Conservation (phyloP, 2,888 invertebrate species). For the Sesia apiformis region DNA sequence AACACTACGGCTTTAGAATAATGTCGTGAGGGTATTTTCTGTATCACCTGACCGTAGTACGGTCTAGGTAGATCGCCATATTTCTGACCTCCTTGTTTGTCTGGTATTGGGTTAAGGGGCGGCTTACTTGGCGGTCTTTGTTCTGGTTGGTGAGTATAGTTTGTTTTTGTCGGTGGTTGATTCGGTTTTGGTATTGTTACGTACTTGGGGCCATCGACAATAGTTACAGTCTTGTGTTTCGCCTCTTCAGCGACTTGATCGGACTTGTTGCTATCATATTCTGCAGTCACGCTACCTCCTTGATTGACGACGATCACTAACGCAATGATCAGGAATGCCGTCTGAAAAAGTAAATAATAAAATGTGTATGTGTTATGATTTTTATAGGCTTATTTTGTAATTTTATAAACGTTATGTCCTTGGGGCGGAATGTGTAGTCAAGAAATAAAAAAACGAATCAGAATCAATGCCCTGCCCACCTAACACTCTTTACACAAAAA, state of each 20-base stretch:
- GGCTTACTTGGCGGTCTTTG: slow-evolving; percentile 49
- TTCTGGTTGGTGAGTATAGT: slow-evolving; percentile 35
- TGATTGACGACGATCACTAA: slow-evolving; percentile 62
- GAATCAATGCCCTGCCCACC: too few relatives aligned
- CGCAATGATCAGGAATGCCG: slow-evolving; percentile 64
- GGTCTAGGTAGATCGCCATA: slow-evolving; percentile 31
- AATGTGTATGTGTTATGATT: too few relatives aligned
- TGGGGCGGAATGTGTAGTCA: too few relatives aligned
- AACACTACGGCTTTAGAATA: slow-evolving; percentile 35
- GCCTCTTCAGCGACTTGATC: slow-evolving; percentile 60
- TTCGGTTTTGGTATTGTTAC: slow-evolving; percentile 16
- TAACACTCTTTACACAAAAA: too few relatives aligned
- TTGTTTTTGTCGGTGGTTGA: slow-evolving; percentile 18
- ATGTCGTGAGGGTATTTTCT: slow-evolving; percentile 29
- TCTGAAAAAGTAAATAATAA: slow-evolving; percentile 31
- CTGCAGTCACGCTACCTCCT: slow-evolving; percentile 42
- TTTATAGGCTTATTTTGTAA: too few relatives aligned
- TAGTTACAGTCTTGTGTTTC: slow-evolving; percentile 41
- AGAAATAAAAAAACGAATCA: too few relatives aligned
- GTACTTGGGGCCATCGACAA: slow-evolving; percentile 44
- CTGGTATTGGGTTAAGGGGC: slow-evolving; percentile 31
- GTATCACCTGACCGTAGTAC: slow-evolving; percentile 27
- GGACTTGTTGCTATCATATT: slow-evolving; percentile 25
- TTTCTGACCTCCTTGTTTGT: slow-evolving; percentile 29
- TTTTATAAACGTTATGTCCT: too few relatives aligned